phyloP scores from a whole-genome alignment of 2,113 vertebrate species.

The Atrichornis clamosus region DNA sequence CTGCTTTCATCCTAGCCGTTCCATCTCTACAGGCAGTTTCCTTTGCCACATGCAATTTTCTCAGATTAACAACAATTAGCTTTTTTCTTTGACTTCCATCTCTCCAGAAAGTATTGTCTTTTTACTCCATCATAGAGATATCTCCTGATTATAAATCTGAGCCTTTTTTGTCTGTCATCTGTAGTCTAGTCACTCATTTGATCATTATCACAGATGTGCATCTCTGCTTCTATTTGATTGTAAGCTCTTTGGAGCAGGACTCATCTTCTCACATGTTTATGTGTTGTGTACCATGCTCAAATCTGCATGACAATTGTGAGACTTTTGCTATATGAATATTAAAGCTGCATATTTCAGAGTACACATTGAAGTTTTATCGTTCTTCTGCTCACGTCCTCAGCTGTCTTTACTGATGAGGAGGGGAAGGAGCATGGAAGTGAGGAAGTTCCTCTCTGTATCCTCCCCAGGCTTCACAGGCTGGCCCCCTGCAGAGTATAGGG shows the following conservation, averaged over 20 bases:
- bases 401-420: slow-evolving; percentile 6
- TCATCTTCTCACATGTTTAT: not conserved
- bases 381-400: not conserved
- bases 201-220: not conserved
- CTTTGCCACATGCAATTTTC: not conserved
- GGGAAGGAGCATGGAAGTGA: not conserved
- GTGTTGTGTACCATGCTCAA: not conserved
- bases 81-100: not conserved
- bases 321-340: not conserved
- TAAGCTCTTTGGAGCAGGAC: not conserved
- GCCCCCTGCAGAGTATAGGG: slow-evolving; percentile 21
- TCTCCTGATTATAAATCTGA: not conserved
- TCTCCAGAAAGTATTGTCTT: not conserved
- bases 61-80: not conserved
- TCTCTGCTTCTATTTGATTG: not conserved
- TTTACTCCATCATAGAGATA: not conserved
- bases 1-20: not conserved
- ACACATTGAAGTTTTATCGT: not conserved
- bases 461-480: slow-evolving; percentile 23
- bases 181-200: not conserved
- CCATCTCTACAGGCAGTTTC: not conserved
- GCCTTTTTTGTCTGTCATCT: not conserved
- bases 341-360: not conserved
- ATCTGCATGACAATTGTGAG: not conserved
- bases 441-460: not conserved